A percentile compares a stretch with the other conserved stretches of the same genome.
phyloP scores from a whole-genome alignment of 1,140 invertebrate species.

The Elymnias hypermnestra region DNA sequence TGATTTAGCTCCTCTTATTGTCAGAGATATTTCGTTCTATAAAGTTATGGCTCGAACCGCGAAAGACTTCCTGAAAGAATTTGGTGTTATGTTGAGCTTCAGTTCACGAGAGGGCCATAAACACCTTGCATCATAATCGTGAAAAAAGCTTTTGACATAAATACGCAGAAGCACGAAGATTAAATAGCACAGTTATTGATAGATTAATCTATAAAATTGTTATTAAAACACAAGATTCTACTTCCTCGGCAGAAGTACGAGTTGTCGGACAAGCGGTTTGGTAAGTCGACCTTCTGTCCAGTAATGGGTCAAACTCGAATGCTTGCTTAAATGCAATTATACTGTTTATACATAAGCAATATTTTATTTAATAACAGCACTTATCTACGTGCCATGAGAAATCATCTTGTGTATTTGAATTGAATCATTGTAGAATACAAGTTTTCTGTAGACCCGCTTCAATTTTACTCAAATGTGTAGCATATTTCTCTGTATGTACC shows the following conservation, averaged over 20 bases:
- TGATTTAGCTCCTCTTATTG: no score
- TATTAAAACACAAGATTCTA: background rate
- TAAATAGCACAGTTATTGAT: no score
- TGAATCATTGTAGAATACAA: background rate
- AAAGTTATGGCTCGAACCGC: no score
- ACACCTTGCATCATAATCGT: no score
- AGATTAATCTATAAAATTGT: no score
- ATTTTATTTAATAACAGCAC: slow-evolving; percentile 46
- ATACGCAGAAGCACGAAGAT: no score
- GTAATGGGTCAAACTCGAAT: slow-evolving; percentile 52
- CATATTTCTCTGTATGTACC: background rate
- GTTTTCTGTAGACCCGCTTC: background rate
- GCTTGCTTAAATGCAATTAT: slow-evolving; percentile 48
- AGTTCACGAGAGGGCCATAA: no score
- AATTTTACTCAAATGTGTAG: background rate
- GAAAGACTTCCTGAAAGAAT: no score
- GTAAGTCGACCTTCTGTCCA: slow-evolving; percentile 49
- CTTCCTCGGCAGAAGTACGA: slow-evolving; percentile 16
- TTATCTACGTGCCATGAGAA: slow-evolving; percentile 42
- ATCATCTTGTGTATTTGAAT: background rate
- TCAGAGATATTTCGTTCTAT: no score
- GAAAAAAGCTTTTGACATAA: no score
- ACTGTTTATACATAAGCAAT: slow-evolving; percentile 52
- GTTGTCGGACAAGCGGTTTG: slow-evolving; percentile 31
- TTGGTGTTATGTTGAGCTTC: no score